phyloP scores from a whole-genome alignment of 92 coral and sea anemone species.

The Porites lobata region DNA sequence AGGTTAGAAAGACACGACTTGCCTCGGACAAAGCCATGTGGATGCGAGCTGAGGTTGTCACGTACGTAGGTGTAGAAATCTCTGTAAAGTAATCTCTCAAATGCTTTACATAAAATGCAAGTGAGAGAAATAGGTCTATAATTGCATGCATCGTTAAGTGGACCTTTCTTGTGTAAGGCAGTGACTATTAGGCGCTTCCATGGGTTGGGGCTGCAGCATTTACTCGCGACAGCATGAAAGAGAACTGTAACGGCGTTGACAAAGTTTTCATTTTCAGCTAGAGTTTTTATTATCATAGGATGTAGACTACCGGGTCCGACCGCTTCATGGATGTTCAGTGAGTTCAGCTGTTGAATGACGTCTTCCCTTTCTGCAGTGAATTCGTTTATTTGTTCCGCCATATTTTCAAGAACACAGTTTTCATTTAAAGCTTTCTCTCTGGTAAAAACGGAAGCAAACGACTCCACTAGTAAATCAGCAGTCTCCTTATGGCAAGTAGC shows the following conservation, averaged over 20 bases:
- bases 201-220: not conserved
- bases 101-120: no score
- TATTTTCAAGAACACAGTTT: slow-evolving; percentile 4
- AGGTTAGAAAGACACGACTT: no score
- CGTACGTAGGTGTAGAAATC: no score
- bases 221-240: not conserved
- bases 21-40: no score
- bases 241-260: slow-evolving; percentile 9
- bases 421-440: slow-evolving; percentile 1
- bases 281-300: not conserved
- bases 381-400: slow-evolving; percentile 7
- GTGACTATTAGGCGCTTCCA: no score
- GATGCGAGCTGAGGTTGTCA: no score
- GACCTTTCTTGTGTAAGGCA: no score
- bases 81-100: no score
- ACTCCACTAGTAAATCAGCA: slow-evolving; percentile 7
- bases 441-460: slow-evolving; percentile 5
- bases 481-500: slow-evolving; percentile 1
- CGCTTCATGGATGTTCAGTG: not conserved
- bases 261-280: slow-evolving; percentile 1
- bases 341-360: not conserved
- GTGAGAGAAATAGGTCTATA: no score
- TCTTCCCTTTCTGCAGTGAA: not conserved
- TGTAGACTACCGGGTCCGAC: not conserved
- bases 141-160: no score